A percentile compares a stretch with the other conserved stretches of the same genome.
These are phyloP conservation scores for Nothocercus nigrocapillus DNA, from an alignment of 2,113 vertebrate genomes.

Conservation along the genomic window DNA sequence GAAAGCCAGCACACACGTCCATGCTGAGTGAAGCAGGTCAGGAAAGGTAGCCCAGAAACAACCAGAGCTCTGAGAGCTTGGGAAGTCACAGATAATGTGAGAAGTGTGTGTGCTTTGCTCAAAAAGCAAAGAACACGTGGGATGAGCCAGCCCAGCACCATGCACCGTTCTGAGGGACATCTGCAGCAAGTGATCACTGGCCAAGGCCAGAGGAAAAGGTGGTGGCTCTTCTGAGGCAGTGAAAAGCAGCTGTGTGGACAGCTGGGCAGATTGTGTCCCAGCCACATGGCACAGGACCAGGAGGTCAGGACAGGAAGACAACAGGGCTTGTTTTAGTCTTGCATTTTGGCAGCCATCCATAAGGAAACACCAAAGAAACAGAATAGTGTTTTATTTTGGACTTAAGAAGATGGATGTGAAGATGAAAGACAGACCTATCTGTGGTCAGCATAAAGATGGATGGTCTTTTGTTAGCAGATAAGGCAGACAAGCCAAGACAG, in stretches of 20 bases:
- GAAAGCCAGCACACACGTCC: background rate
- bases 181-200: background rate
- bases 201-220: accelerated
- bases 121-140: background rate
- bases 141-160: background rate
- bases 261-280: background rate
- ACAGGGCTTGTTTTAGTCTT: background rate
- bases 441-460: background rate
- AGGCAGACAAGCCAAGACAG: background rate
- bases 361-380: background rate
- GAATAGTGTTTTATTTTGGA: background rate
- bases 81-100: background rate
- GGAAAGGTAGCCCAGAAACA: background rate
- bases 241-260: background rate
- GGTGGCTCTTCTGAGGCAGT: background rate
- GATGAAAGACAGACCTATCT: background rate
- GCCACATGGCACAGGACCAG: background rate
- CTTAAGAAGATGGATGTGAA: background rate
- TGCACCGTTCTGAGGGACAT: background rate
- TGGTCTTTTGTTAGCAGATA: background rate
- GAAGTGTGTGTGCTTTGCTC: background rate
- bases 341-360: background rate
- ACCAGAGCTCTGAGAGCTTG: background rate
- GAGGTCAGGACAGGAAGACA: background rate
- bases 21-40: background rate